phyloP scores from a whole-genome alignment of 1,140 invertebrate species.

The Bombyx mandarina region DNA sequence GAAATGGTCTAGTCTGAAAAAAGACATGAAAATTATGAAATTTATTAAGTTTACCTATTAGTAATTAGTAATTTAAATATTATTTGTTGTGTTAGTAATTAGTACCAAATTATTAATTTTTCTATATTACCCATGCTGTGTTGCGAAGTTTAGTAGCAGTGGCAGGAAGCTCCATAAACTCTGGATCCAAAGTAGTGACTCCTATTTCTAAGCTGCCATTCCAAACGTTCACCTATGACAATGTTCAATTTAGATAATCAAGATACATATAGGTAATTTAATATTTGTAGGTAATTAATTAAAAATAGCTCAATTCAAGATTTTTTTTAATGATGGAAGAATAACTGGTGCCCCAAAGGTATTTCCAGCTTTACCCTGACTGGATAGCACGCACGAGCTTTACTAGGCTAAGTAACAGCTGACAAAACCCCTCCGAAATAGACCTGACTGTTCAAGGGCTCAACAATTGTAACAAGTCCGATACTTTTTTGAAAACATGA shows the following conservation, averaged over 20 bases:
- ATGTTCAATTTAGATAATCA: too few species aligned
- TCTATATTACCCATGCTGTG: slow-evolving; percentile 83
- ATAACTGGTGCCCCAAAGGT: not conserved
- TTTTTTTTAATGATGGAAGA: not conserved
- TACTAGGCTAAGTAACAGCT: too few species aligned
- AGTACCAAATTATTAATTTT: slow-evolving; percentile 6
- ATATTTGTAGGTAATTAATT: not conserved
- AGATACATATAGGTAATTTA: too few species aligned
- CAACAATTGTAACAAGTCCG: too few species aligned
- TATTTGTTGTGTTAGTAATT: not conserved
- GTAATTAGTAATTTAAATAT: too few species aligned
- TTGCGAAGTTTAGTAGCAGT: slow-evolving; percentile 87
- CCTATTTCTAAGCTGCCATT: slow-evolving; percentile 94
- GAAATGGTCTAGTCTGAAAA: too few species aligned
- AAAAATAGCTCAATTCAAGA: not conserved
- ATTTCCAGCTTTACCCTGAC: not conserved
- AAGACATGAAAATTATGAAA: too few species aligned
- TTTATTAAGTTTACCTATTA: too few species aligned
- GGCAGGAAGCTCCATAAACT: slow-evolving; percentile 83
- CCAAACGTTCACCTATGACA: slow-evolving; percentile 73
- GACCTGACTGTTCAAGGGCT: too few species aligned
- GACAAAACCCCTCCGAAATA: too few species aligned
- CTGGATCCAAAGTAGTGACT: slow-evolving; percentile 87
- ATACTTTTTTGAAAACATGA: not conserved
- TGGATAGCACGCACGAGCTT: too few species aligned